Evolutionary conservation across 2,113 vertebrate genomes (phyloP), one percentile per base, ranked within the genome.

Genomic region (Climacteris rufus): DNA sequence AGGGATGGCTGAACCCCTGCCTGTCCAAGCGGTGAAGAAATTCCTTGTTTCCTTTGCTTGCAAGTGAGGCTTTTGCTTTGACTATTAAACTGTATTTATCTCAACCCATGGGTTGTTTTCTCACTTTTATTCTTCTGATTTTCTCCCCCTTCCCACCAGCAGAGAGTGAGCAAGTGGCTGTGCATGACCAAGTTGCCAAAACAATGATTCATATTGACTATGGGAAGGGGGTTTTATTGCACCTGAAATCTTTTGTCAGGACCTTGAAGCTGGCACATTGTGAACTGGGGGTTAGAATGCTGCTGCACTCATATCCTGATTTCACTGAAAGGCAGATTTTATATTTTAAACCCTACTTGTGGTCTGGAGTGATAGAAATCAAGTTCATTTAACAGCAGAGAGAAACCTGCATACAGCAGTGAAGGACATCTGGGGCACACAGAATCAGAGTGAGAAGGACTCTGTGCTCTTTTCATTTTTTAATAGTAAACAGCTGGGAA

Each of bases 401-500:
- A 19, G 13, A 27, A 84, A 45, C 15, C 24, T 30, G 28, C 10
- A 19, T 53, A 70, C 22, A 45, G 5, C 23, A 50, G 42, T 59
- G 39, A 21, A 0, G 0, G 33, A 66, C 64, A 27, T 85, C 57
- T 72, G 65, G 19, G 44, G 15, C 47, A 85, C 16, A 15, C 16
- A 49, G 59, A 83, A 54, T 74, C 15, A 53, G 59, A 84, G 31
- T 35, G 14, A 13, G 45, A 42, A 96, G 23, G 27, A 56, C 39
- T 89, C 13, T 20, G 59, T 15, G 13, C 2, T 69, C 53, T 89
- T 85, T 84, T 86, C 19, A 40, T 79, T 31, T 83, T 86, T 85
- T 74, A 74, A 77, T 77, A 56, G 23, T 84, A 75, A 93, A 93
- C 45, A 70, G 17, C n/a, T 78, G 44, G 54, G 28, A 84, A 89